Conservation (phyloP, 2,888 invertebrate species). For the Gerosis bhagava region DNA sequence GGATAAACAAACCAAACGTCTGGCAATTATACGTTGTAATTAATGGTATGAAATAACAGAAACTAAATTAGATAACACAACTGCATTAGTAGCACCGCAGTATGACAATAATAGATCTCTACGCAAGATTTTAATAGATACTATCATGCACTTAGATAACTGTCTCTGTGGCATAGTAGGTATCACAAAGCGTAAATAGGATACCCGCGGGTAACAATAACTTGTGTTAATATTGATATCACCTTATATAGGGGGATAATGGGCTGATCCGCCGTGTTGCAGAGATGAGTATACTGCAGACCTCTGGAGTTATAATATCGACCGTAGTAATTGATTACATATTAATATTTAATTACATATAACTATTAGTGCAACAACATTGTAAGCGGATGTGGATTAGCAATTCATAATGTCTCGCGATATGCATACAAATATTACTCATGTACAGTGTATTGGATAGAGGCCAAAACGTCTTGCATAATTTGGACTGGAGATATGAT, state of each 20-base stretch:
- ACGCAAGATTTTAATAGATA: too few species aligned
- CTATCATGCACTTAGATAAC: too few species aligned
- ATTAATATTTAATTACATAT: conserved; percentile 19
- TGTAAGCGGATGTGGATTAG: conserved; percentile 36
- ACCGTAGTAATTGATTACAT: conserved; percentile 14
- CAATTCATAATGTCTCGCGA: conserved; percentile 33
- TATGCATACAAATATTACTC: conserved; percentile 37
- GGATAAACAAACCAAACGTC: conserved; percentile 1
- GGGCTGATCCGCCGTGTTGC: too few species aligned
- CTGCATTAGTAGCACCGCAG: too few species aligned
- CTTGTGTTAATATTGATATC: too few species aligned
- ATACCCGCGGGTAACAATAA: too few species aligned
- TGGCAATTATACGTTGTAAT: background rate
- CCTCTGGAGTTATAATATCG: too few species aligned
- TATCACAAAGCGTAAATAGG: too few species aligned
- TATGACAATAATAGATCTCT: too few species aligned
- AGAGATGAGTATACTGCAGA: too few species aligned
- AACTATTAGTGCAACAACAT: conserved; percentile 21
- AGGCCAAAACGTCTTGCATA: conserved; percentile 25
- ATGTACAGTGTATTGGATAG: conserved; percentile 24
- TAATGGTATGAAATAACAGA: background rate
- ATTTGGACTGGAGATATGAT: conserved; percentile 10
- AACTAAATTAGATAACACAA: background rate
- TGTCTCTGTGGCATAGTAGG: too few species aligned
- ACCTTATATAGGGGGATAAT: too few species aligned